phyloP scores from a whole-genome alignment of 2,888 invertebrate species.

The Neria commutata region DNA sequence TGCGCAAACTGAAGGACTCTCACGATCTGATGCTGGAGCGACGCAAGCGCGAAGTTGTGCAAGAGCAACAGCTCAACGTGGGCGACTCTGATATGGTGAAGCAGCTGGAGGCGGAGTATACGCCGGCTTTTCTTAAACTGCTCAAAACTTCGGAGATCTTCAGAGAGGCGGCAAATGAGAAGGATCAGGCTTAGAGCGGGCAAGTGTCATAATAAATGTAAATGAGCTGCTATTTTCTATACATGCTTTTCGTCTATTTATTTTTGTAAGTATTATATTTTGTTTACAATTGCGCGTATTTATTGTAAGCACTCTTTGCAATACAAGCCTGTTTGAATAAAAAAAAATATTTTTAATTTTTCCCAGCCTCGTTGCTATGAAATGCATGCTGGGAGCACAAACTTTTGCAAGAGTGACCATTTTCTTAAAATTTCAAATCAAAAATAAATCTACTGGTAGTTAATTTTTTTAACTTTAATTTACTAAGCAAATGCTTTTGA shows the following conservation, averaged over 20 bases:
- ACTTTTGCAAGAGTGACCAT: too few relatives aligned
- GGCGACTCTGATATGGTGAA: slow-evolving; percentile 5
- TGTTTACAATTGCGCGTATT: neutral
- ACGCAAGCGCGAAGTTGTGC: slow-evolving; percentile 24
- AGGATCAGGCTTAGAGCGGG: slow-evolving; percentile 28
- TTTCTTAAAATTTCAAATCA: too few relatives aligned
- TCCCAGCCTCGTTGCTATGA: too few relatives aligned
- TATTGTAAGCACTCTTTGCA: too few relatives aligned
- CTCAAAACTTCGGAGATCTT: slow-evolving; percentile 47
- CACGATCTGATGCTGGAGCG: slow-evolving; percentile 30
- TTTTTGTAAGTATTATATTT: neutral
- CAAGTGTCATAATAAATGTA: slow-evolving; percentile 26
- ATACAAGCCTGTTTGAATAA: too few relatives aligned
- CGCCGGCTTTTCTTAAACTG: slow-evolving; percentile 45
- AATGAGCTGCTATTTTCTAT: slow-evolving; percentile 14
- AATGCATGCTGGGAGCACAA: too few relatives aligned
- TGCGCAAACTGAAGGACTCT: slow-evolving; percentile 39
- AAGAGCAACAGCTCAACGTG: slow-evolving; percentile 13
- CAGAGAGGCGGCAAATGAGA: slow-evolving; percentile 34
- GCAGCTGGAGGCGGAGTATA: slow-evolving; percentile 32
- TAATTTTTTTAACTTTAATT: too few relatives aligned
- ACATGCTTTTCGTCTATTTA: neutral
- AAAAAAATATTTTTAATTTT: too few relatives aligned
- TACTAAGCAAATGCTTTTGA: too few relatives aligned
- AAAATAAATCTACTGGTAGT: too few relatives aligned